Evolutionary conservation across 1,140 invertebrate genomes (phyloP).

Genomic region (Proctacanthus coquilletti): DNA sequence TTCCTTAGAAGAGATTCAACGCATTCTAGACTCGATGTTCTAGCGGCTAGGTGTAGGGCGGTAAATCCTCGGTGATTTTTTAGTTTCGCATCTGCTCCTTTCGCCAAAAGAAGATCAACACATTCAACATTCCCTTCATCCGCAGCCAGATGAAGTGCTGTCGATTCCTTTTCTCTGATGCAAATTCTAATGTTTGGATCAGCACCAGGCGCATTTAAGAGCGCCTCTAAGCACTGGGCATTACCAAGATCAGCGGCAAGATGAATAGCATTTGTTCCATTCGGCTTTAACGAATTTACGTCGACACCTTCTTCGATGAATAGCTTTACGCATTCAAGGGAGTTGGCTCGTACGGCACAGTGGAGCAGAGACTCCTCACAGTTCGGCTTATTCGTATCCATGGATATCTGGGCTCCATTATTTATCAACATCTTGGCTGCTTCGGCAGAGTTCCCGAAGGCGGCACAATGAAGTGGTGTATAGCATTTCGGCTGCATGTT

Average conservation of each 20-base stretch:
- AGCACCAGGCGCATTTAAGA: slow-evolving; percentile 48
- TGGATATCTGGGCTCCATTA: slow-evolving; percentile 40
- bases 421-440: slow-evolving; percentile 53
- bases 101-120: slow-evolving; percentile 50
- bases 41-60: slow-evolving; percentile 57
- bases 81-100: slow-evolving; percentile 50
- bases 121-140: slow-evolving; percentile 61
- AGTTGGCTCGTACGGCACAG: slow-evolving; percentile 57
- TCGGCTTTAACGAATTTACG: slow-evolving; percentile 49
- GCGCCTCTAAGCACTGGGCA: slow-evolving; percentile 45
- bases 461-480: slow-evolving; percentile 63
- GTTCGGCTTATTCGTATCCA: slow-evolving; percentile 39
- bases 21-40: slow-evolving; percentile 59
- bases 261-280: slow-evolving; percentile 60
- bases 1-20: slow-evolving; percentile 56
- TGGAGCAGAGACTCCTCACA: slow-evolving; percentile 62
- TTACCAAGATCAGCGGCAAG: slow-evolving; percentile 59
- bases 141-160: slow-evolving; percentile 63
- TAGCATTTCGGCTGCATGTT: slow-evolving; percentile 49
- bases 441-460: slow-evolving; percentile 58
- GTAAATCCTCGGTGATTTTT: slow-evolving; percentile 63
- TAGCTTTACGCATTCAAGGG: slow-evolving; percentile 52
- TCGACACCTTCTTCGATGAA: slow-evolving; percentile 52
- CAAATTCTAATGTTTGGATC: slow-evolving; percentile 43
- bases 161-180: slow-evolving; percentile 51